Percentiles rank a stretch among this genome's conserved stretches.
phyloP scores from a whole-genome alignment of 2,113 vertebrate species.

The Anhinga anhinga region DNA sequence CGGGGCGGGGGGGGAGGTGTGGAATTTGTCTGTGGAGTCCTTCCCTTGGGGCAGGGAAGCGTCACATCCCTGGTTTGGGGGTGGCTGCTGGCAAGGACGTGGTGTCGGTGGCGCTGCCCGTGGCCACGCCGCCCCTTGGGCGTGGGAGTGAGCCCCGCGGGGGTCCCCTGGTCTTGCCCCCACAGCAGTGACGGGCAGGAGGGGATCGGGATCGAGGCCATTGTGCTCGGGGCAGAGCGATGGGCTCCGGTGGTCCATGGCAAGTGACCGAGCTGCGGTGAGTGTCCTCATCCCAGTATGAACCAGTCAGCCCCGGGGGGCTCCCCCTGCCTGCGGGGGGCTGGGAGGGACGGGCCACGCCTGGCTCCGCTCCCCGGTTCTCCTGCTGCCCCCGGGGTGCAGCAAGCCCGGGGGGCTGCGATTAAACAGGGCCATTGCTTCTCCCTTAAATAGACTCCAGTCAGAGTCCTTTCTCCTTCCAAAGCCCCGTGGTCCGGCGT shows the following conservation, averaged over 20 bases:
- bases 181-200: accelerated
- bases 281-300: neutral
- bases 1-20: accelerated
- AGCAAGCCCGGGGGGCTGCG: accelerated
- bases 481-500: accelerated
- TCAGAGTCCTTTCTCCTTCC: neutral
- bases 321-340: neutral
- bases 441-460: neutral
- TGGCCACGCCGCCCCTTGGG: neutral
- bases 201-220: accelerated
- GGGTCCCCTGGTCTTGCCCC: accelerated
- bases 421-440: neutral
- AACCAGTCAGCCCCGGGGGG: neutral
- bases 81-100: accelerated
- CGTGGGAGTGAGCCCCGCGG: accelerated
- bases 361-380: neutral
- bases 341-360: neutral
- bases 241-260: accelerated
- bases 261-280: neutral
- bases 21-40: accelerated
- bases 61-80: neutral
- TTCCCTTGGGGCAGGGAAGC: neutral
- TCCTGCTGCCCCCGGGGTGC: neutral
- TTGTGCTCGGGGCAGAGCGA: accelerated
- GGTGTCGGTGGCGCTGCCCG: neutral